Conservation (phyloP, 2,113 vertebrate species). For the Protobothrops flavoviridis region DNA sequence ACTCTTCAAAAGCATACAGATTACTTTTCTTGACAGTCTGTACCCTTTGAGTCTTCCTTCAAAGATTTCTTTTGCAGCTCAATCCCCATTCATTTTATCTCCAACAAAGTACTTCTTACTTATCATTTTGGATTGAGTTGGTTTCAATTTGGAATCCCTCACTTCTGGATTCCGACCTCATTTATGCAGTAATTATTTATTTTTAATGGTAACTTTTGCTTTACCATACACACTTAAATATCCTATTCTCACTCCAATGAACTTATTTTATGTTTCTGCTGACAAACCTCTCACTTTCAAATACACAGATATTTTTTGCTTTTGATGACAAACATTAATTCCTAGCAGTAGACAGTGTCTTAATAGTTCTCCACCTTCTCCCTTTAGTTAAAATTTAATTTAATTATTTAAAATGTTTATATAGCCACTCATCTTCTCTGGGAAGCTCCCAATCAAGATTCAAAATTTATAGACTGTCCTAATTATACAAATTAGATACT, state of each 20-base stretch:
- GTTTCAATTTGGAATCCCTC: neutral
- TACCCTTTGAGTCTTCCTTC: neutral
- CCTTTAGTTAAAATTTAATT: neutral
- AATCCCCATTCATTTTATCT: neutral
- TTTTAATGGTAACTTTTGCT: neutral
- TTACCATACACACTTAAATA: neutral
- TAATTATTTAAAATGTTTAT: neutral
- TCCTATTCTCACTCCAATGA: neutral
- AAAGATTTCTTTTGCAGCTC: neutral
- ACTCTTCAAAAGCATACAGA: neutral
- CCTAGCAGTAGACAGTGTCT: neutral
- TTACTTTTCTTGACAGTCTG: neutral
- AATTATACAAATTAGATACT: neutral
- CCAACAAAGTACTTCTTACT: neutral
- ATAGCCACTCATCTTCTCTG: neutral
- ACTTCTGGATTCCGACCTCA: neutral
- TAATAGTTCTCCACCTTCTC: neutral
- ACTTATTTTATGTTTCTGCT: neutral
- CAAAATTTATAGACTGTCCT: neutral
- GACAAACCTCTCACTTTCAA: neutral
- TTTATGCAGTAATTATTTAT: neutral
- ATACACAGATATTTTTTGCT: neutral
- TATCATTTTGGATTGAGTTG: neutral
- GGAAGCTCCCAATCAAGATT: neutral
- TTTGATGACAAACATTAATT: neutral